A percentile compares a stretch with the other conserved stretches of the same genome.
phyloP scores from a whole-genome alignment of 2,113 vertebrate genomes.

The Chlamydotis undulata region DNA sequence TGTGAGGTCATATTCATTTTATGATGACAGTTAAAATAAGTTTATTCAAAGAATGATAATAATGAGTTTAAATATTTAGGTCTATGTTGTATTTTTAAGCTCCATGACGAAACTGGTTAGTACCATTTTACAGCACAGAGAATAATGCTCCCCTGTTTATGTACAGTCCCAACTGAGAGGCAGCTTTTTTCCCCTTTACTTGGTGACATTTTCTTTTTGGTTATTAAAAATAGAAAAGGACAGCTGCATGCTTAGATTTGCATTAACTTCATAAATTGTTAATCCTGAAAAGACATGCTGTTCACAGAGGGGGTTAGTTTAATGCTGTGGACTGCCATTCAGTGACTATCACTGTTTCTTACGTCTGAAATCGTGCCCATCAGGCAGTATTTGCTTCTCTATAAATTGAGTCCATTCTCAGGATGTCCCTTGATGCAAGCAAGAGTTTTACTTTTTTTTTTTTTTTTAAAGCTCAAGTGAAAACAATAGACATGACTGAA shows the following conservation, averaged over 20 bases:
- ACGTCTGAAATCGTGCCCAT: not conserved
- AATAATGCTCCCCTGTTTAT: not conserved
- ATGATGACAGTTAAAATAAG: not conserved
- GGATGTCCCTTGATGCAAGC: not conserved
- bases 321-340: not conserved
- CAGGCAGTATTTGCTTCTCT: not conserved
- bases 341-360: not conserved
- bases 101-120: not conserved
- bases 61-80: not conserved
- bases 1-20: not conserved
- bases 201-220: constrained; percentile 36
- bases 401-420: not conserved
- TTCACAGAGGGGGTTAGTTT: not conserved
- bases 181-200: not conserved
- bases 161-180: not conserved
- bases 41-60: not conserved
- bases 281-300: constrained; percentile 34
- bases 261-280: constrained; percentile 59
- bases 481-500: not conserved
- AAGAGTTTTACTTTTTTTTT: not conserved
- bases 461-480: not conserved
- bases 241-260: constrained; percentile 48
- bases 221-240: constrained; percentile 62
- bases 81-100: not conserved
- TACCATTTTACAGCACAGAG: not conserved